phyloP scores from a whole-genome alignment of 2,797 vertebrate species.

The Moxostoma hubbsi region DNA sequence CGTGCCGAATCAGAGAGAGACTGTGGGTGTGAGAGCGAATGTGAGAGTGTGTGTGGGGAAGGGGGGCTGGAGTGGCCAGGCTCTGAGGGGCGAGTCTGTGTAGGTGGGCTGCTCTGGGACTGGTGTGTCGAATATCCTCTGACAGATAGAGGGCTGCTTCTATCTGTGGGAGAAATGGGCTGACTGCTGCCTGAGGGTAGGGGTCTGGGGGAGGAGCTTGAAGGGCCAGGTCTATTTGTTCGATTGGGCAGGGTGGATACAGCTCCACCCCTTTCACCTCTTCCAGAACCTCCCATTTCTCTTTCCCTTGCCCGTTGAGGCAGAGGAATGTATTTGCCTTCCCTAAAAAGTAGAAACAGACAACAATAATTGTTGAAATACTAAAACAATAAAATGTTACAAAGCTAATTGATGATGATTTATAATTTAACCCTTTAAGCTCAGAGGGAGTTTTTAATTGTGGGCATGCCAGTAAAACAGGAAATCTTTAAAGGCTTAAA shows the following conservation, averaged over 20 bases:
- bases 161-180: slow-evolving; percentile 58
- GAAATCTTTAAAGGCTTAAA: no score
- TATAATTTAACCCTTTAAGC: no score
- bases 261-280: slow-evolving; percentile 41
- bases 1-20: slow-evolving; percentile 60
- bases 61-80: slow-evolving; percentile 51
- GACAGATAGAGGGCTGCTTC: slow-evolving; percentile 69
- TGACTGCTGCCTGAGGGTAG: slow-evolving; percentile 51
- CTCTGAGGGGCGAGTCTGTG: slow-evolving; percentile 49
- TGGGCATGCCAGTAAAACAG: no score
- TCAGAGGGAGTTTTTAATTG: no score
- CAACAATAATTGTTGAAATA: not conserved
- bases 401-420: not conserved
- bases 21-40: slow-evolving; percentile 71
- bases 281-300: slow-evolving; percentile 71
- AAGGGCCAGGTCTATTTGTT: slow-evolving; percentile 65
- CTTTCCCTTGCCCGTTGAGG: slow-evolving; percentile 89
- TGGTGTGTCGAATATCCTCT: slow-evolving; percentile 70
- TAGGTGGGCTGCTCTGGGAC: slow-evolving; percentile 66
- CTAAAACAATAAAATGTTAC: not conserved
- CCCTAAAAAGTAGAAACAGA: slow-evolving; percentile 70
- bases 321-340: slow-evolving; percentile 89
- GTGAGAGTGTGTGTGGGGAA: slow-evolving; percentile 59
- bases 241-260: slow-evolving; percentile 58
- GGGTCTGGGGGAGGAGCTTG: slow-evolving; percentile 72